Evolutionary conservation across 2,113 vertebrate species (phyloP), one percentile per base, ranked within the genome.

Genomic region (Rousettus leschenaultii): DNA sequence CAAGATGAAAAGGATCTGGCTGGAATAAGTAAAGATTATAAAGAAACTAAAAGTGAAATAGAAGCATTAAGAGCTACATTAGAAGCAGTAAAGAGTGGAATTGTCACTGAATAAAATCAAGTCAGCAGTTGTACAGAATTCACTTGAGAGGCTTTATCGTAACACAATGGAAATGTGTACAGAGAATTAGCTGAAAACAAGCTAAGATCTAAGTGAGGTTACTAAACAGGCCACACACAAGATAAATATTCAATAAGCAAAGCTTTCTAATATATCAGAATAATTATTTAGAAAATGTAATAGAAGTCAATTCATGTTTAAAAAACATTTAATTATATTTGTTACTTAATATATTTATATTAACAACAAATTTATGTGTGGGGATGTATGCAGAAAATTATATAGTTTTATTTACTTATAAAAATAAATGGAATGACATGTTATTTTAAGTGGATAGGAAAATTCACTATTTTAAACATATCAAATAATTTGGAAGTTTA

Each of bases 91-190:
- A 93, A 74, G 5, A 84, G 30, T 21, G 89, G 91, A 82, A 71
- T 28, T 94, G 30, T 63, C 92, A 86, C 43, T n/a, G 35, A 86
- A 95, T 73, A 73, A 95, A 93, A 96, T 78, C 18, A 93, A 93
- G 71, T 70, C 35, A 68, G 18, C 57, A 33, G 40, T 53, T 79
- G 19, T 78, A 63, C 83, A 91, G 94, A 91, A 66, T 16, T 77
- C 35, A 43, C 55, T 26, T 40, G 19, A 86, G 53, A 4, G 15
- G 14, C 24, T 70, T 66, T 61, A 3, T 86, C 28, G 63, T 19
- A 90, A 40, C 53, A 40, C 28, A 92, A 11, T 84, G 24, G 24
- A 96, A 79, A 75, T 45, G 4, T 48, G 45, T 48, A n/a, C 43
- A 71, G n/a, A 89, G 70, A 57, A 83, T 45, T 35, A 14, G 1